These are phyloP conservation scores for Brenthis daphne DNA, from an alignment of 2,888 invertebrate genomes.

Conservation along the genomic window DNA sequence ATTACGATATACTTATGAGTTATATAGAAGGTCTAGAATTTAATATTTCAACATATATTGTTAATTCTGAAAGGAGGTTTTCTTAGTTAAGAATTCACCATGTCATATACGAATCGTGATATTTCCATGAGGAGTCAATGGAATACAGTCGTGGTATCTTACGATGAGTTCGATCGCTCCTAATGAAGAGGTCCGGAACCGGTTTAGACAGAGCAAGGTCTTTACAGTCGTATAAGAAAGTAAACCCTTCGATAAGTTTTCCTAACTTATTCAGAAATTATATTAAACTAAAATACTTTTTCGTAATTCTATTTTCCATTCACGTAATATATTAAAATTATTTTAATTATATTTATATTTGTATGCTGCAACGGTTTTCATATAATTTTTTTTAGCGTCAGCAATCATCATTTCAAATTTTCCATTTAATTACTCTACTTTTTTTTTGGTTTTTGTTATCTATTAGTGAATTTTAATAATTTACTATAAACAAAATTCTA, in stretches of 20 bases:
- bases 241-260: slow-evolving; percentile 34
- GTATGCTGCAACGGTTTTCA: too few species aligned
- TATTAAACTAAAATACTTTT: neutral
- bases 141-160: slow-evolving; percentile 44
- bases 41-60: slow-evolving; percentile 7
- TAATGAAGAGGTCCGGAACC: slow-evolving; percentile 66
- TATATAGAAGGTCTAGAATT: neutral
- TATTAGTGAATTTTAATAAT: too few species aligned
- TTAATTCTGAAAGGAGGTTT: slow-evolving; percentile 19
- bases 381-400: too few species aligned
- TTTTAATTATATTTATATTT: too few species aligned
- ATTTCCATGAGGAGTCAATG: slow-evolving; percentile 38
- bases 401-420: too few species aligned
- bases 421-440: too few species aligned
- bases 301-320: neutral
- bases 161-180: slow-evolving; percentile 41
- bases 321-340: neutral
- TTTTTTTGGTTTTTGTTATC: too few species aligned
- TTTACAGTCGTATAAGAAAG: slow-evolving; percentile 33
- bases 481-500: too few species aligned
- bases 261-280: slow-evolving; percentile 3
- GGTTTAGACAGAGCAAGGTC: slow-evolving; percentile 51
- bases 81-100: slow-evolving; percentile 33
- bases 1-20: too few species aligned
- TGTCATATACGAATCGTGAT: slow-evolving; percentile 38